These are phyloP conservation scores for Sinonovacula constricta DNA, from an alignment of 1,140 invertebrate species.

Conservation along the genomic window DNA sequence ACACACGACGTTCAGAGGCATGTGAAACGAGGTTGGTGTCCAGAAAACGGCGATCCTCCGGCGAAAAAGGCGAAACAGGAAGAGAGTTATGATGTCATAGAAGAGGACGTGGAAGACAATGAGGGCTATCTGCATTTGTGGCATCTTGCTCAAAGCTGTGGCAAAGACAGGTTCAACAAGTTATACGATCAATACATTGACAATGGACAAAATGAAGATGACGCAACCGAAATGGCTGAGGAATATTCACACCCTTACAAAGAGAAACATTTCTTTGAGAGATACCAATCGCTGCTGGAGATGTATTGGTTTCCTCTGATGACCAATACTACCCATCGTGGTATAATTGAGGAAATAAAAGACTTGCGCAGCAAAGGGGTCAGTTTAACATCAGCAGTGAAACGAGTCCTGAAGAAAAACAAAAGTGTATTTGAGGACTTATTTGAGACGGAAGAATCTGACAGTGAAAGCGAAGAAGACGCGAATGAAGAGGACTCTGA, in stretches of 20 bases:
- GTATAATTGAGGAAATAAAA: background rate
- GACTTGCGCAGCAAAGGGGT: too few relatives aligned
- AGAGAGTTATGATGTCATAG: background rate
- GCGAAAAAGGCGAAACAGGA: conserved; percentile 6
- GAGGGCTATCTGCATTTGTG: too few relatives aligned
- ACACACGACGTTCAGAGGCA: conserved; percentile 24
- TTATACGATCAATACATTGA: too few relatives aligned
- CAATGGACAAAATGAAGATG: conserved; percentile 14
- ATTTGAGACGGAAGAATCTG: too few relatives aligned
- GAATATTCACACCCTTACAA: conserved; percentile 7
- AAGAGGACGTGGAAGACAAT: too few relatives aligned
- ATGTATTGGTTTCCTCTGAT: conserved; percentile 5
- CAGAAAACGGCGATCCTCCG: too few relatives aligned
- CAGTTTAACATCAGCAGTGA: conserved; percentile 5
- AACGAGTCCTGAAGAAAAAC: conserved; percentile 9
- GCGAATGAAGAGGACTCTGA: too few relatives aligned
- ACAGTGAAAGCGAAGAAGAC: too few relatives aligned
- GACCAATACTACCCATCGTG: conserved; percentile 1
- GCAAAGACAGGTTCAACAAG: too few relatives aligned
- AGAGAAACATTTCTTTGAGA: too few relatives aligned
- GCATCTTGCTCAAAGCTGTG: too few relatives aligned
- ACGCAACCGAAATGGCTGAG: conserved; percentile 10
- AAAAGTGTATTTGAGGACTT: too few relatives aligned
- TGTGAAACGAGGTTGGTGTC: conserved; percentile 26
- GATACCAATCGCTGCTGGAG: background rate